Base-by-base conservation (phyloP, 2,888 invertebrate species). In the Tiphia femorata region DNA sequence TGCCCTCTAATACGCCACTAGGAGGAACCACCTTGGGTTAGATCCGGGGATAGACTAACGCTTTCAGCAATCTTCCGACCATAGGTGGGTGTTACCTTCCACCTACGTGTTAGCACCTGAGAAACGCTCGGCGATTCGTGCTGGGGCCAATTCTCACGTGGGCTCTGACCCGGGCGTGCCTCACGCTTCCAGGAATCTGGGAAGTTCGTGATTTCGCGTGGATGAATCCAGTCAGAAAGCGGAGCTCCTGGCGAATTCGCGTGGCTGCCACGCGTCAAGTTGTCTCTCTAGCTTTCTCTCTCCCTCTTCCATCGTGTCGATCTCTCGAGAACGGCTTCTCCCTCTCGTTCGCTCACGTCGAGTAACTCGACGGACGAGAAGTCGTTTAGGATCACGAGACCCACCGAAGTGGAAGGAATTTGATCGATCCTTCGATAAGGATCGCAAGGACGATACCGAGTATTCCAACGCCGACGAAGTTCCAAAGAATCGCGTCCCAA, bases 151-250 rank as follows among this genome's bases (percentile, higher is more conserved):
- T 73, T 67, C 66, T 52, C 52, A 58, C 64, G 37, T 57, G 54
- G 27, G 58, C 35, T 57, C 64, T 67, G n/a, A n/a, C n/a, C n/a
- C n/a, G n/a, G n/a, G n/a, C 63, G 63, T 65, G 71, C 56, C n/a
- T 53, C 55, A 60, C 54, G 33, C 58, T 59, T 54, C 58, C 52
- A 53, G 64, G 47, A 58, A 62, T 62, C 42, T 58, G 49, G 44
- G 48, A 12, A 42, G 56, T 65, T 72, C 58, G 62, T 64, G 64
- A 65, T 71, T 72, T 69, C 64, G 72, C 72, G 72, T 68, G 69
- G 72, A 47, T 70, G 40, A 64, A 51, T 47, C 56, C 61, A 51
- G 49, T 49, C 60, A 44, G 44, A 40, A 37, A 61, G 62, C 54
- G 25, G 46, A 35, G 43, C 49, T 49, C 43, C 51, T 40, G 43